Evolutionary conservation across 2,888 invertebrate species (phyloP).

Genomic region (Tuberolachnus salignus): DNA sequence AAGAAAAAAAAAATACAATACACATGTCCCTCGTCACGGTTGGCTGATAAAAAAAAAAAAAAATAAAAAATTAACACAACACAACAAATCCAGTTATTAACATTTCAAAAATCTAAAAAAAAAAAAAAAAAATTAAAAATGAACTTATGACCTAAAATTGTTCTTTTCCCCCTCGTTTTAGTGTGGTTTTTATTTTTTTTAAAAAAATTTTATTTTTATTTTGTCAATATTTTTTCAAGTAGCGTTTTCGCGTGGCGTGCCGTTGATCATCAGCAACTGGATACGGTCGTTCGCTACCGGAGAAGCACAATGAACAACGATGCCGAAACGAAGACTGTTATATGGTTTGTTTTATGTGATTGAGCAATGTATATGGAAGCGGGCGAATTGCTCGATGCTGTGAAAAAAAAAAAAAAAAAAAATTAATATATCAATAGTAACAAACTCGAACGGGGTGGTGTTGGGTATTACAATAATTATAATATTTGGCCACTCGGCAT

Average conservation of each 20-base stretch:
- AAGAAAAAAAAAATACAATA: not conserved
- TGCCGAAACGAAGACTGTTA: not conserved
- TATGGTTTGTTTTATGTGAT: not conserved
- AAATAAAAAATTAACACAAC: too few relatives aligned
- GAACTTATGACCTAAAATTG: conserved; percentile 17
- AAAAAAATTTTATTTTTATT: conserved; percentile 11
- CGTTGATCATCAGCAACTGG: not conserved
- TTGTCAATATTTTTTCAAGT: not conserved
- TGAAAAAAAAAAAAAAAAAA: conserved; percentile 8
- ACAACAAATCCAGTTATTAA: conserved; percentile 6
- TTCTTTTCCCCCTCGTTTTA: not conserved
- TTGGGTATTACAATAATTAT: too few relatives aligned
- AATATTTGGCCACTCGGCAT: too few relatives aligned
- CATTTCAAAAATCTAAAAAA: conserved; percentile 12
- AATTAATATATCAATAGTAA: too few relatives aligned
- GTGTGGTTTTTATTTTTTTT: not conserved
- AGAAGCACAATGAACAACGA: conserved; percentile 31
- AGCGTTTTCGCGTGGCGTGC: not conserved
- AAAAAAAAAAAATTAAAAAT: conserved; percentile 1
- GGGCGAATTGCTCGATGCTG: conserved; percentile 47
- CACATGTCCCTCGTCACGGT: not conserved
- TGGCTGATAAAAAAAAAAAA: not conserved
- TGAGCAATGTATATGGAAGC: conserved; percentile 17
- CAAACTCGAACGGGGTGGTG: too few relatives aligned
- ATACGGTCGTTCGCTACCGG: conserved; percentile 40